Base-by-base conservation (phyloP, 2,113 vertebrate genomes). In the Sarotherodon lohbergeri region DNA sequence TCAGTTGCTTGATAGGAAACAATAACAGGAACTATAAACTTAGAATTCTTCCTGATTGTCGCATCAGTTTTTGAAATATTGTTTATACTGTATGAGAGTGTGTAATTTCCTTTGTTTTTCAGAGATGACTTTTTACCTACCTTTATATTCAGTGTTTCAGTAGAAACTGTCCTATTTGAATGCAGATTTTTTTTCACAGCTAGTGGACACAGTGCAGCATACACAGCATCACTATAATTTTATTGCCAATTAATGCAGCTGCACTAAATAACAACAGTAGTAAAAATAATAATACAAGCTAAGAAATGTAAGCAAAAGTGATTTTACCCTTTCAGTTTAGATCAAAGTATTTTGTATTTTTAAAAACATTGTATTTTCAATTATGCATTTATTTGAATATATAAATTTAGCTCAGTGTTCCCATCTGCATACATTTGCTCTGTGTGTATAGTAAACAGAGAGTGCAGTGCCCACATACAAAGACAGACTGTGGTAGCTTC, bases 21-120 rank as follows among this genome's bases (percentile, higher is more conserved):
- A 96, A 96, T 94, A 97, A 96, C 96, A 96, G 96, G 96, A 97
- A 96, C 92, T 96, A 91, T 94, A 96, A 94, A 95, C 91, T 94
- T 95, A 92, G 94, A 95, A 91, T 89, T 93, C 84, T 88, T 92
- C 86, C 89, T 79, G 87, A 87, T 92, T 91, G 94, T 91, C 89
- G 79, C 80, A 85, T 87, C 52, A 90, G 91, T 86, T 92, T 95
- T 95, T 93, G 83, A 91, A 90, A 92, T 92, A 94, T 93, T 88
- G 91, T 93, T 94, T 93, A 90, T 94, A 86, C 71, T 71, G 82
- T 86, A 68, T 54, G 34, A 76, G 80, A 85, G 43, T 27, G 71
- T 91, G 86, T 88, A 22, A 92, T 93, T 92, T 93, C 90, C 92
- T 76, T 86, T 91, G 78, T 88, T 94, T 92, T 93, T 83, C 39